Base-by-base conservation (phyloP, 2,888 invertebrate genomes). In the Cerastoderma edule region DNA sequence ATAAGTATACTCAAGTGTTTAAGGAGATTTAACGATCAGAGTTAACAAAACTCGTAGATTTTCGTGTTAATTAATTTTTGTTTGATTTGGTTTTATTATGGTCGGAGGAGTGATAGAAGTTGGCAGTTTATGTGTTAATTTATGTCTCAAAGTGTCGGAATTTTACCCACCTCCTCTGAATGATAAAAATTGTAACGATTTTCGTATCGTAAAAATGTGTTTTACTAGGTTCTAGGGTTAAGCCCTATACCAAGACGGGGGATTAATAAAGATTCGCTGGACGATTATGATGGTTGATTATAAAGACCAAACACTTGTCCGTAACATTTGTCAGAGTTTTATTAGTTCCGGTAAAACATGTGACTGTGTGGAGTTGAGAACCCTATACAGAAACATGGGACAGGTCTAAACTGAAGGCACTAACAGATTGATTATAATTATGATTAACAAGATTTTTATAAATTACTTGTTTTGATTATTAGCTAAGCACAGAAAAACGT, bases 41-140 rank as follows among this genome's bases (percentile, higher is more conserved):
- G 39, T 33, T 27, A 75, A 60, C 57, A 67, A 74, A 71, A 53
- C 71, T 74, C 22, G 39, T 67, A 74, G 74, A 74, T 78, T 78
- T 74, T 54, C 33, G 65, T 68, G 68, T 71, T 78, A 78, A 78
- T 78, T 78, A 74, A 78, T 78, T 74, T 74, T 71, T 68, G 78
- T 78, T 78, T 78, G 78, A 78, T 78, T 78, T 78, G 22, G 57
- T 78, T 78, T 78, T 71, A 78, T 78, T 67, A 28, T 16, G n/a
- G 10, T 22, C 13, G 39, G 5, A 19, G 27, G 60, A 60, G 39
- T 60, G 60, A 60, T 60, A 60, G 60, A 60, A 60, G 60, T 67
- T 60, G 33, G 67, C 46, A 50, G 33, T 76, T 76, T 69, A 77
- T 77, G 28, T 32, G 65, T 35, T 30, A 53, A 65, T 72, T 77